Percentiles rank a stretch among this genome's conserved stretches.
phyloP scores from a whole-genome alignment of 2,113 vertebrate species.

The Agapornis roseicollis region DNA sequence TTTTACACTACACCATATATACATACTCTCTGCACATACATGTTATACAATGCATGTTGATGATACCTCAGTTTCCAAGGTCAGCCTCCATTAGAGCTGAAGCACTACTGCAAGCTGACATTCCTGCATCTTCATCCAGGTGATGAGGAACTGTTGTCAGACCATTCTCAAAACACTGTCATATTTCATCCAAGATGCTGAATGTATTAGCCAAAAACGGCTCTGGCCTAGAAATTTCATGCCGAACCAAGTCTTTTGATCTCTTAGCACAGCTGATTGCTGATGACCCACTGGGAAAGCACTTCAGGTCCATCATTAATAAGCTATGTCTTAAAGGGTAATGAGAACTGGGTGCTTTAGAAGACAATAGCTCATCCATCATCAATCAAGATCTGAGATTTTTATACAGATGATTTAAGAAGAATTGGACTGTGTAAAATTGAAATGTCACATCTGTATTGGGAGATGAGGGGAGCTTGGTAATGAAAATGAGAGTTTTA shows the following conservation, averaged over 20 bases:
- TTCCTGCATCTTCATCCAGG: background rate
- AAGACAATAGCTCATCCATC: constrained; percentile 79
- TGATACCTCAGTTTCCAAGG: background rate
- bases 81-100: background rate
- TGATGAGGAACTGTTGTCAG: background rate
- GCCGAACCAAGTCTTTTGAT: constrained; percentile 57
- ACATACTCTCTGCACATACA: background rate
- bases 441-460: constrained; percentile 83
- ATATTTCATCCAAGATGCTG: constrained; percentile 7
- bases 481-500: constrained; percentile 81
- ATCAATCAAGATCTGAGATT: constrained; percentile 79
- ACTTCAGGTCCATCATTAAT: constrained; percentile 76
- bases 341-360: constrained; percentile 71
- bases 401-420: constrained; percentile 81
- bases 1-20: background rate
- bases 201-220: constrained; percentile 28
- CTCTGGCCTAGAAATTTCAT: constrained; percentile 57
- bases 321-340: constrained; percentile 73
- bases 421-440: constrained; percentile 78
- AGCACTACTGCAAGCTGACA: background rate
- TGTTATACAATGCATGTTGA: fast-evolving
- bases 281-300: constrained; percentile 67
- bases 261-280: constrained; percentile 61
- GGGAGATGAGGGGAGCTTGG: constrained; percentile 62
- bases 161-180: background rate